These are phyloP conservation scores for Paedocypris sp. DNA, from an alignment of 2,113 vertebrate genomes.

Conservation along the genomic window DNA sequence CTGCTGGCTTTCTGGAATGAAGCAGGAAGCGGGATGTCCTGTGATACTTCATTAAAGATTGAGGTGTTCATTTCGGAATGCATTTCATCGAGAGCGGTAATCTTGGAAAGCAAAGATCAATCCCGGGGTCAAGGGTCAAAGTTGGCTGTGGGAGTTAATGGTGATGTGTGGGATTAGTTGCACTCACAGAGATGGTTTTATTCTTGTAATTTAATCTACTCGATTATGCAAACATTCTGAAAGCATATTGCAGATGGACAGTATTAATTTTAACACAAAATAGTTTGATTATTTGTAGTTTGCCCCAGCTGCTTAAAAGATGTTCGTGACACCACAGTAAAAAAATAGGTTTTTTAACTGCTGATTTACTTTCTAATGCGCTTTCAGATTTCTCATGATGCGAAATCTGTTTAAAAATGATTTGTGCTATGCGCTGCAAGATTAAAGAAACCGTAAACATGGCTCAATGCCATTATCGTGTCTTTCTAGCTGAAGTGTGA, in stretches of 20 bases:
- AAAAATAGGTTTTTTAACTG: too few species aligned
- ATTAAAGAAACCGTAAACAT: background rate
- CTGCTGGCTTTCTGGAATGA: conserved; percentile 14
- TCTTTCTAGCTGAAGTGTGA: background rate
- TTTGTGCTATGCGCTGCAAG: too few species aligned
- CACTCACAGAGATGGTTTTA: background rate
- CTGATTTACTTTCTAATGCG: too few species aligned
- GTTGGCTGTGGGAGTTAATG: background rate
- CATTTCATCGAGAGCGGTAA: background rate
- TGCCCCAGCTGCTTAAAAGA: too few species aligned
- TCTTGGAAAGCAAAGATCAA: background rate
- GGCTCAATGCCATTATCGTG: background rate
- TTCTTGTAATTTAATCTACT: background rate
- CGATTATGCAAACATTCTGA: background rate
- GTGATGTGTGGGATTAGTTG: conserved; percentile 9
- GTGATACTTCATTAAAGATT: too few species aligned
- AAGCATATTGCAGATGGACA: background rate
- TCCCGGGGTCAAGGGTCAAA: background rate
- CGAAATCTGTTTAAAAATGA: too few species aligned
- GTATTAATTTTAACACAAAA: too few species aligned
- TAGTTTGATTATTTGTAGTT: too few species aligned
- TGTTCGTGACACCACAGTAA: too few species aligned
- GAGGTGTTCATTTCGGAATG: too few species aligned
- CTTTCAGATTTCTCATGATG: too few species aligned
- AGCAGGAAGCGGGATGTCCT: conserved; percentile 1